Percentiles rank a stretch among this genome's conserved stretches.
phyloP scores from a whole-genome alignment of 2,113 vertebrate species.

The cattle (Bos taurus) region ARS-UCD2.0 NC_037350.1:9138001-9138500 shows the following conservation, averaged over 20 bases:
- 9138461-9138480: neutral
- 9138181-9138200: fast-evolving
- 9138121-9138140: neutral
- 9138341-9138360: neutral
- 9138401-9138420: neutral
- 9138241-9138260: neutral
- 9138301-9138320: neutral
- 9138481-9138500: neutral
- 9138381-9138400: neutral
- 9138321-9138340: neutral
- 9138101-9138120: neutral
- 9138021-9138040: neutral
- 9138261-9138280: neutral
- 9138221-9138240: neutral
- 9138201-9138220: too few species aligned
- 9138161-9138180: neutral
- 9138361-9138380: neutral
- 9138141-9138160: neutral
- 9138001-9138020: neutral
- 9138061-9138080: too few species aligned
- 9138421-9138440: neutral
- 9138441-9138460: neutral
- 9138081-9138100: neutral
- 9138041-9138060: neutral
- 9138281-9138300: neutral